A percentile compares a stretch with the other conserved stretches of the same genome.
Conservation (phyloP, 2,888 invertebrate species). For the Acrocyrtus sp. region DNA sequence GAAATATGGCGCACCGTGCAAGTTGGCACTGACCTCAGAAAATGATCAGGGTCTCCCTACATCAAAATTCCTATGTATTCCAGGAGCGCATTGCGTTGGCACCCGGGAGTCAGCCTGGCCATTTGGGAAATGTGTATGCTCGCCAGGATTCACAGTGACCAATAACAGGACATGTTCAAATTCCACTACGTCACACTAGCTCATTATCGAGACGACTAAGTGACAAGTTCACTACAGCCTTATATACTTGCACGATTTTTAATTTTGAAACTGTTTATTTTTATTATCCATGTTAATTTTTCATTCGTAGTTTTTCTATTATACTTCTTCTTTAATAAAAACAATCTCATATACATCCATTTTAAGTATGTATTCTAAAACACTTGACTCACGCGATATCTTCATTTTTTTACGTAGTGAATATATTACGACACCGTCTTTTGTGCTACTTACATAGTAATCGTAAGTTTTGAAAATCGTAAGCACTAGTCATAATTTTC, state of each 20-base stretch:
- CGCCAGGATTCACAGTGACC: constrained; percentile 2
- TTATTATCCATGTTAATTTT: constrained; percentile 13
- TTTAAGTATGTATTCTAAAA: too few relatives aligned
- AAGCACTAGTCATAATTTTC: too few relatives aligned
- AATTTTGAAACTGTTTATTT: constrained; percentile 9
- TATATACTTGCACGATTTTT: too few relatives aligned
- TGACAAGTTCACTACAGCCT: too few relatives aligned
- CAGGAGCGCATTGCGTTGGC: constrained; percentile 10
- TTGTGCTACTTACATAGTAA: not conserved
- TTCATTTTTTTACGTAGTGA: too few relatives aligned
- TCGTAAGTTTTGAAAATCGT: not conserved
- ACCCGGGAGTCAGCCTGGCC: not conserved
- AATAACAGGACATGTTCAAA: constrained; percentile 29
- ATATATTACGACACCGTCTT: not conserved
- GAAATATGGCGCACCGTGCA: constrained; percentile 30
- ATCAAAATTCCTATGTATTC: constrained; percentile 1
- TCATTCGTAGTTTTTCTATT: constrained; percentile 15
- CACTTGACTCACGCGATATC: too few relatives aligned
- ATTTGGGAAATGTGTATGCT: constrained; percentile 24
- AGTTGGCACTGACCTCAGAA: not conserved
- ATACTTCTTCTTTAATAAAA: constrained; percentile 30
- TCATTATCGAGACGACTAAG: not conserved
- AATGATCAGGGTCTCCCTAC: not conserved
- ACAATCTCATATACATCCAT: constrained; percentile 36
- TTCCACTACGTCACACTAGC: not conserved